phyloP scores from a whole-genome alignment of 2,888 invertebrate species.

The Noctua janthe region DNA sequence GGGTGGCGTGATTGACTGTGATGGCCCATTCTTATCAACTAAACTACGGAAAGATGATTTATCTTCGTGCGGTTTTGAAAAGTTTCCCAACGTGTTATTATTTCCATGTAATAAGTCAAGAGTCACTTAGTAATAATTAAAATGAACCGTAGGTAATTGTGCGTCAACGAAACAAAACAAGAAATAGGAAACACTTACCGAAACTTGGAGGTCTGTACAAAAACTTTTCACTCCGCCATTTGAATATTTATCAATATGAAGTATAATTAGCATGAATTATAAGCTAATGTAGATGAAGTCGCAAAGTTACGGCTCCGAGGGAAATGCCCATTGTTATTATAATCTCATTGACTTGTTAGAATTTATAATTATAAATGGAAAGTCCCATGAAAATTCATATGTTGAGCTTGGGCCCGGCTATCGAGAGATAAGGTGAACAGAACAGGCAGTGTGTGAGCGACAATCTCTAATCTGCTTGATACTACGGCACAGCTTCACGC shows the following conservation, averaged over 20 bases:
- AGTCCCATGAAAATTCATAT: conserved; percentile 39
- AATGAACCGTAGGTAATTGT: not conserved
- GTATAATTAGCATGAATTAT: conserved; percentile 59
- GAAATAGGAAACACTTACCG: conserved; percentile 36
- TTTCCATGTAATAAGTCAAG: not conserved
- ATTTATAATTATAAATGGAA: conserved; percentile 41
- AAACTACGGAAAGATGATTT: not conserved
- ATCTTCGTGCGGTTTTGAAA: not conserved
- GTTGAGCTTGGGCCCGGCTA: not conserved
- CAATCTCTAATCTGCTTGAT: not conserved
- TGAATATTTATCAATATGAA: conserved; percentile 60
- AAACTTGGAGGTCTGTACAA: conserved; percentile 28
- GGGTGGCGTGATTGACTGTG: not conserved
- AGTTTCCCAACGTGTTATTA: not conserved
- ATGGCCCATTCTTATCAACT: not conserved
- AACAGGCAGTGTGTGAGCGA: not conserved
- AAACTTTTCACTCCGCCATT: conserved; percentile 46
- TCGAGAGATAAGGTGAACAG: not conserved
- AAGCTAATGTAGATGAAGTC: conserved; percentile 46
- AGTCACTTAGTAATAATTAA: conserved; percentile 1
- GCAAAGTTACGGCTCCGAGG: conserved; percentile 33
- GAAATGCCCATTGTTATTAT: conserved; percentile 46
- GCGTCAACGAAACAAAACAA: conserved; percentile 32
- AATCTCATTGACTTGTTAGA: conserved; percentile 48
- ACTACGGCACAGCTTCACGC: not conserved